Percentiles rank a stretch among this genome's conserved stretches.
These are phyloP conservation scores for Agrypnus murinus DNA, from an alignment of 2,888 invertebrate species.

Conservation along the genomic window DNA sequence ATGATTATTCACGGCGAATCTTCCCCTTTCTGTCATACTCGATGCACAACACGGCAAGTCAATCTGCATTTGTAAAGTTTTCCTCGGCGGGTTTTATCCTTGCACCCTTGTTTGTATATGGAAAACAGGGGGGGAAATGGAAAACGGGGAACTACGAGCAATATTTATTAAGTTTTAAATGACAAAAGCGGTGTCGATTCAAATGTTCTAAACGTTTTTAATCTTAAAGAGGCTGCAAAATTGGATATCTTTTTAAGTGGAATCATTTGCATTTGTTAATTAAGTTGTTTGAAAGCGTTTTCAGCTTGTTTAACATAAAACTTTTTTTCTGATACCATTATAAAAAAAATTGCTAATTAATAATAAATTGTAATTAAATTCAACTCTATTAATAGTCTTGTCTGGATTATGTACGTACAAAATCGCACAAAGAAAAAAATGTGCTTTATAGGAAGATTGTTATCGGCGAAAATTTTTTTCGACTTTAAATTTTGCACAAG, in stretches of 20 bases:
- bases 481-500: not conserved
- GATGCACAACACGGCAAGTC: too few relatives aligned
- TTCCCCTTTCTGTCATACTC: not conserved
- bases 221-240: constrained; percentile 2
- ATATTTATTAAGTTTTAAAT: constrained; percentile 25
- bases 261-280: constrained; percentile 19
- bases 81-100: not conserved
- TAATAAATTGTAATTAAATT: constrained; percentile 8
- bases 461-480: not conserved
- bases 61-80: not conserved
- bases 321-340: not conserved
- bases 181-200: constrained; percentile 21
- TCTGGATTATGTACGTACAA: too few relatives aligned
- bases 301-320: not conserved
- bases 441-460: constrained; percentile 14
- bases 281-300: constrained; percentile 14
- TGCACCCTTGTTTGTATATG: constrained; percentile 30
- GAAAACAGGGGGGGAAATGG: constrained; percentile 4
- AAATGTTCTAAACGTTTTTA: not conserved
- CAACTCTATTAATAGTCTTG: too few relatives aligned
- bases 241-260: constrained; percentile 8
- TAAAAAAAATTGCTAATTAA: constrained; percentile 4
- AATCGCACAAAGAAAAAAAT: not conserved
- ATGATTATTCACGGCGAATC: constrained; percentile 1
- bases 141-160: not conserved